Evolutionary conservation across 2,888 invertebrate species (phyloP).

Genomic region (Sabellastarte sp.): DNA sequence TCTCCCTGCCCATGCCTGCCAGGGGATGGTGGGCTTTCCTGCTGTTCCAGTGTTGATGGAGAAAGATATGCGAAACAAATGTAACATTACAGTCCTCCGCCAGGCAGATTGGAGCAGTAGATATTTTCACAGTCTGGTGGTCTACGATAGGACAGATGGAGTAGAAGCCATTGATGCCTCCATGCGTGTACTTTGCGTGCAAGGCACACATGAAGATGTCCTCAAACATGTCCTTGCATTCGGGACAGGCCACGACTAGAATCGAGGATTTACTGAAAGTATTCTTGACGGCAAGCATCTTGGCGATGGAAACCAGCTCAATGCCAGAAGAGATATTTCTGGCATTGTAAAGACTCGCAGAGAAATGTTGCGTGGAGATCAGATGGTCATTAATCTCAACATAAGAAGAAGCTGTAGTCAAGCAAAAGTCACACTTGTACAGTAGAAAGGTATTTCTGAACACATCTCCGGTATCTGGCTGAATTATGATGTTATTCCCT

Average conservation of each 20-base stretch:
- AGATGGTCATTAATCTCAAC: no score
- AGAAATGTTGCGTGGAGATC: no score
- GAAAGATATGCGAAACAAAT: no score
- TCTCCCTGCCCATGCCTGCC: no score
- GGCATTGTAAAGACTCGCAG: conserved; percentile 4
- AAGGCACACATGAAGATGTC: conserved; percentile 20
- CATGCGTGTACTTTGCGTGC: conserved; percentile 15
- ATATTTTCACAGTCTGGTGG: conserved; percentile 5
- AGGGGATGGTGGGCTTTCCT: no score
- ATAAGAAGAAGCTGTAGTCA: no score
- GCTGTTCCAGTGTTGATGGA: no score
- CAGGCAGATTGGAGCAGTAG: conserved; percentile 1
- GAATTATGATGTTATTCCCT: no score
- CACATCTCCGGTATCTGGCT: no score
- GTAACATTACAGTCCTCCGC: no score
- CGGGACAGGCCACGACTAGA: conserved; percentile 13
- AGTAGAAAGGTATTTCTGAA: no score
- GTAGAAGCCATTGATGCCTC: conserved; percentile 9
- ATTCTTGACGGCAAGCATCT: conserved; percentile 14
- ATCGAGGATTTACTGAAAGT: conserved; percentile 6
- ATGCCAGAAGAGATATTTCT: neutral
- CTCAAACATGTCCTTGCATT: conserved; percentile 14
- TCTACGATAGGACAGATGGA: conserved; percentile 12
- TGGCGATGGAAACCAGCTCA: conserved; percentile 9
- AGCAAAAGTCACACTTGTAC: no score